Conservation (phyloP, 2,113 vertebrate species). For the Stomatorhinus ivindoensis region DNA sequence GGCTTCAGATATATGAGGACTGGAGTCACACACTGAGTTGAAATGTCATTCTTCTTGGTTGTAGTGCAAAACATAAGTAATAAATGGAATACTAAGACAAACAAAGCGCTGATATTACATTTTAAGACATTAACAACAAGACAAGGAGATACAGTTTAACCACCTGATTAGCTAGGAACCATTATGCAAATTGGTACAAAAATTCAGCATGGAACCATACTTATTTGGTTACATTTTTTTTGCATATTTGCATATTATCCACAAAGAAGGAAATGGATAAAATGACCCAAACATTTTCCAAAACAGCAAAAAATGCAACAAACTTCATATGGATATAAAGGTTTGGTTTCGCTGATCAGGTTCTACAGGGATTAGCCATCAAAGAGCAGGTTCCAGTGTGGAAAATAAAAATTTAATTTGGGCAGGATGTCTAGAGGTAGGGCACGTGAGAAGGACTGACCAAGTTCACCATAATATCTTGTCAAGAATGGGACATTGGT, state of each 20-base stretch:
- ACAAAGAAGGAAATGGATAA: neutral
- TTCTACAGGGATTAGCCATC: neutral
- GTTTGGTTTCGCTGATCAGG: neutral
- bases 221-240: neutral
- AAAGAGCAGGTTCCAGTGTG: neutral
- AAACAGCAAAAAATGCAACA: no score
- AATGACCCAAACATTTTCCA: neutral
- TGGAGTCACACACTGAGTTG: neutral
- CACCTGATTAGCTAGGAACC: neutral
- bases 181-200: neutral
- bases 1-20: neutral
- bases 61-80: neutral
- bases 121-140: neutral
- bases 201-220: neutral
- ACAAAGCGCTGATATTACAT: neutral
- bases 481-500: neutral
- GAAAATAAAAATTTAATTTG: neutral
- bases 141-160: neutral
- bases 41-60: neutral
- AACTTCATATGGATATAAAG: no score
- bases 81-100: neutral
- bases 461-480: neutral
- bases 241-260: neutral
- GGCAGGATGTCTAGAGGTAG: neutral
- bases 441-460: neutral